Percentiles rank a stretch among this genome's conserved stretches.
Conservation (phyloP, 2,113 vertebrate genomes). For the Plestiodon gilberti region DNA sequence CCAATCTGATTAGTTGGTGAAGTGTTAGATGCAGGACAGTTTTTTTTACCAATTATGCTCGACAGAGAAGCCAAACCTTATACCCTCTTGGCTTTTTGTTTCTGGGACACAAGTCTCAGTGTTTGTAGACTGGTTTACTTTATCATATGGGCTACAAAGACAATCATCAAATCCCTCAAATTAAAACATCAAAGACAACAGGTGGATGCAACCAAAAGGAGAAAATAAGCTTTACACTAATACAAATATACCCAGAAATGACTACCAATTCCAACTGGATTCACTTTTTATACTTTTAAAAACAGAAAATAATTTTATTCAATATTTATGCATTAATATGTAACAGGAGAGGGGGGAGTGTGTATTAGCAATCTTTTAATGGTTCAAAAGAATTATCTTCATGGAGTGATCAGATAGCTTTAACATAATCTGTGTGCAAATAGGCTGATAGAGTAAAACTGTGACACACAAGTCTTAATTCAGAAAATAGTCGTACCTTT, state of each 20-base stretch:
- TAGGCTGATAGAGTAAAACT: slow-evolving; percentile 14
- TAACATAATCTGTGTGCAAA: slow-evolving; percentile 33
- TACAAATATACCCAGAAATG: not conserved
- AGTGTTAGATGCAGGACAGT: not conserved
- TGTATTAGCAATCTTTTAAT: not conserved
- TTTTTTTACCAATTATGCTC: not conserved
- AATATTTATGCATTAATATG: not conserved
- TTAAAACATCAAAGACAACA: slow-evolving; percentile 4
- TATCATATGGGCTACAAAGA: not conserved
- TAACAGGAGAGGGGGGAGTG: not conserved
- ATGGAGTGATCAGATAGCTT: not conserved
- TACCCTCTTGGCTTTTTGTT: not conserved
- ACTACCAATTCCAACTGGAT: not conserved
- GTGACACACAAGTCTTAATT: slow-evolving; percentile 20
- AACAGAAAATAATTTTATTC: not conserved
- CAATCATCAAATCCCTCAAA: not conserved
- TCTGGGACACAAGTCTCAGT: not conserved
- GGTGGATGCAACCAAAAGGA: not conserved
- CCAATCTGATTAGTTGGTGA: not conserved
- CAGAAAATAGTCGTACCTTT: slow-evolving; percentile 46
- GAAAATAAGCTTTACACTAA: not conserved
- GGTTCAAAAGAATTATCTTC: not conserved
- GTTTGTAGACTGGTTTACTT: not conserved
- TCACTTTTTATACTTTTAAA: not conserved
- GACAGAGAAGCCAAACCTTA: not conserved